phyloP scores from a whole-genome alignment of 2,888 invertebrate genomes.

The Callosobruchus maculatus region DNA sequence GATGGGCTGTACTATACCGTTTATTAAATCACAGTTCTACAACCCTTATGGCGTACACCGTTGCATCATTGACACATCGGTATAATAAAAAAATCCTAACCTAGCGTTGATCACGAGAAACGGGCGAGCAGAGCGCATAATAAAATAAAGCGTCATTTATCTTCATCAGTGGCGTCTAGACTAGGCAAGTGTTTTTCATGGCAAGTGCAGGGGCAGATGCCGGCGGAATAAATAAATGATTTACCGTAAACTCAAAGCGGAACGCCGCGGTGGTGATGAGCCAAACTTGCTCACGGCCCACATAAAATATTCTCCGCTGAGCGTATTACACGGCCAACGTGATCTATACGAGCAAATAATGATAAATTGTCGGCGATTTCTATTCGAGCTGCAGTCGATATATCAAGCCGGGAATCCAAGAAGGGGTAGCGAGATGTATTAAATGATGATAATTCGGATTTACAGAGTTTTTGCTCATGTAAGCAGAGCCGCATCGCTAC shows the following conservation, averaged over 20 bases:
- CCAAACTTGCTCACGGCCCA: neutral
- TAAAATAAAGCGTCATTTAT: neutral
- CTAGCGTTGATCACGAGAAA: neutral
- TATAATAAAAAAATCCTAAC: neutral
- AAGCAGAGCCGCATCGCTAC: no score
- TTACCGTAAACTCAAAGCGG: neutral
- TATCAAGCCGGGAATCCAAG: no score
- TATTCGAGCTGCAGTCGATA: neutral
- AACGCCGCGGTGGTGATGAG: neutral
- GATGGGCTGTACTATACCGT: no score
- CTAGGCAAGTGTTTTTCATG: neutral
- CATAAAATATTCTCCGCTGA: neutral
- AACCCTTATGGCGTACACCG: no score
- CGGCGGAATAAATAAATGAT: neutral
- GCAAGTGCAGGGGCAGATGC: neutral
- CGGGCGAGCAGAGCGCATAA: neutral
- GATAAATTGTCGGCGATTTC: neutral
- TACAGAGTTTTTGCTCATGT: no score
- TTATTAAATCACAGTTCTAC: no score
- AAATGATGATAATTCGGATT: no score
- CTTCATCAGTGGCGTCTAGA: neutral
- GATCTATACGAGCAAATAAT: neutral
- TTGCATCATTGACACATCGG: no score
- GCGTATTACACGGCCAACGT: neutral
- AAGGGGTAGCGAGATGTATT: no score